These are phyloP conservation scores for Pseudoips prasinana DNA, from an alignment of 2,888 invertebrate species.

Conservation along the genomic window DNA sequence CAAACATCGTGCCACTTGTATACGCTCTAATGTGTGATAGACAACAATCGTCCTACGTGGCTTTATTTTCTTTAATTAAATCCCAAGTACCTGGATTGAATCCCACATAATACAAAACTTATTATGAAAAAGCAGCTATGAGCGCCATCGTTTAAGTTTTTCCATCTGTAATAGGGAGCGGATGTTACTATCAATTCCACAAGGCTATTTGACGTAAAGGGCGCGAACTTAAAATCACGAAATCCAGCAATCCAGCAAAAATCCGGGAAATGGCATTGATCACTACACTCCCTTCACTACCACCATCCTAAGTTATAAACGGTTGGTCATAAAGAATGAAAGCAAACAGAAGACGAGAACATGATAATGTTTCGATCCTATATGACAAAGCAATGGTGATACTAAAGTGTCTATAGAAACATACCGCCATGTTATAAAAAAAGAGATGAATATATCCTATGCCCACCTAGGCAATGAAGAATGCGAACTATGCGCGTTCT, in stretches of 20 bases:
- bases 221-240: conserved; percentile 3
- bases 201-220: conserved; percentile 4
- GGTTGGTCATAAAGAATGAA: conserved; percentile 1
- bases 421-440: conserved; percentile 7
- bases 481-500: conserved; percentile 6
- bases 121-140: conserved; percentile 2
- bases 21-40: conserved; percentile 11
- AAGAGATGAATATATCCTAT: conserved; percentile 13
- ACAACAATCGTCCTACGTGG: conserved; percentile 5
- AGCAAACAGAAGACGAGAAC: conserved; percentile 11
- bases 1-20: conserved; percentile 12
- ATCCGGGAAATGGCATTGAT: neutral
- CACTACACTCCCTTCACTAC: neutral
- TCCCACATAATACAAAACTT: conserved; percentile 2
- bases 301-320: neutral
- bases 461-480: conserved; percentile 8
- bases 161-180: conserved; percentile 4
- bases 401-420: conserved; percentile 7
- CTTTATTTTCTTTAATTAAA: conserved; percentile 9
- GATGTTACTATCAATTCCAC: too few species aligned
- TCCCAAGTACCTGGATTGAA: too few species aligned
- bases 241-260: neutral
- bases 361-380: conserved; percentile 1
- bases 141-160: neutral
- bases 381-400: conserved; percentile 1